phyloP scores from a whole-genome alignment of 2,797 vertebrate genomes.

The Spizella passerina region DNA sequence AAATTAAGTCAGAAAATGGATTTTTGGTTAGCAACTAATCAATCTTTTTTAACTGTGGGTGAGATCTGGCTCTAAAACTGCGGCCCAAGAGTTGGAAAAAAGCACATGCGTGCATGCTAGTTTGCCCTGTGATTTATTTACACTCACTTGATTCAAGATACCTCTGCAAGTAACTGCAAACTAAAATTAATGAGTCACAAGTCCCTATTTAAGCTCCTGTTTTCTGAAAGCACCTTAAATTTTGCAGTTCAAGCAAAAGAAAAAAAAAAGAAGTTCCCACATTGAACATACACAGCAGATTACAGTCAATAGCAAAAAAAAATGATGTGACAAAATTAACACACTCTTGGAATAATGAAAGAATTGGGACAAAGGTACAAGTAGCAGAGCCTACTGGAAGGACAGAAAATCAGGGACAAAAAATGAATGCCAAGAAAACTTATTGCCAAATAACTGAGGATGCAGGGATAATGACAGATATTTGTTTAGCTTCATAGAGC shows the following conservation, averaged over 20 bases:
- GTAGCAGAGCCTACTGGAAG: not conserved
- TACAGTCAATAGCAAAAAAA: not conserved
- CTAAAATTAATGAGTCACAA: not conserved
- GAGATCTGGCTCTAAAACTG: not conserved
- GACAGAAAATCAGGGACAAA: fast-evolving
- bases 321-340: not conserved
- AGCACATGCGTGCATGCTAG: fast-evolving
- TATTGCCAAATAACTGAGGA: not conserved
- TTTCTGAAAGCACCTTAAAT: not conserved
- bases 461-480: not conserved
- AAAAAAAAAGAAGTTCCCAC: not conserved
- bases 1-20: not conserved
- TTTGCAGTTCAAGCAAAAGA: not conserved
- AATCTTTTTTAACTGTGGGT: not conserved
- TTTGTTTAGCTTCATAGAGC: not conserved
- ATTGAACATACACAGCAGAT: not conserved
- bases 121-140: not conserved
- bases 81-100: not conserved
- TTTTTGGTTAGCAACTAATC: not conserved
- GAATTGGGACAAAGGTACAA: not conserved
- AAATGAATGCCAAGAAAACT: not conserved
- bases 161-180: not conserved
- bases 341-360: not conserved
- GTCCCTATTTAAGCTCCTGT: not conserved
- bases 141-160: not conserved